phyloP scores from a whole-genome alignment of 2,797 vertebrate genomes.

The Austrolebias charrua region DNA sequence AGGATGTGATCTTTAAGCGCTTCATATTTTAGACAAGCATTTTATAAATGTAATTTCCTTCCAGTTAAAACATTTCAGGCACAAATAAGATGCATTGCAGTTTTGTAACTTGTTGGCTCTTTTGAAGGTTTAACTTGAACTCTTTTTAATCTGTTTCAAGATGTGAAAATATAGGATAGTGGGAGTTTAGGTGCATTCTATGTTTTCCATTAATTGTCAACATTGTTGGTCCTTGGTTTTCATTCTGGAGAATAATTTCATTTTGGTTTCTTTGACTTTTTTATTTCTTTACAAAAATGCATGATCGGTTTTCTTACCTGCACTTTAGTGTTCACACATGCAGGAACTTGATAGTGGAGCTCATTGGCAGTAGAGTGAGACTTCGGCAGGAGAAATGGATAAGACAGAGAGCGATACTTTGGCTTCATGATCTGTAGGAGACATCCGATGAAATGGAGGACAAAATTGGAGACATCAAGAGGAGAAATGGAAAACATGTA shows the following conservation, averaged over 20 bases:
- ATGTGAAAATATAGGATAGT: conserved; percentile 23
- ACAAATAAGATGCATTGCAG: conserved; percentile 14
- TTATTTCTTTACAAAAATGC: background rate
- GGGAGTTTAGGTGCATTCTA: conserved; percentile 25
- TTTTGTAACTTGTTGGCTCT: conserved; percentile 46
- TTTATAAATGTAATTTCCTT: conserved; percentile 12
- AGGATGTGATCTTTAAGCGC: background rate
- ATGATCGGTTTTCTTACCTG: conserved; percentile 80
- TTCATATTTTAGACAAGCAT: conserved; percentile 28
- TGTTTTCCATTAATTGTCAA: background rate
- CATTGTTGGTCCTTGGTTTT: background rate
- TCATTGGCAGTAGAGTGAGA: conserved; percentile 86
- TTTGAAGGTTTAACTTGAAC: conserved; percentile 4
- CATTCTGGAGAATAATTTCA: background rate
- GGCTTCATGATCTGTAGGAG: conserved; percentile 91
- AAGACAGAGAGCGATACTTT: conserved; percentile 93
- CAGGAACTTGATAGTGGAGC: conserved; percentile 86
- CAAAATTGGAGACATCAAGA: background rate
- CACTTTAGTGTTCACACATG: conserved; percentile 79
- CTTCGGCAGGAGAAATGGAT: conserved; percentile 94
- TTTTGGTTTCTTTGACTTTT: background rate
- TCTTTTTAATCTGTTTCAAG: conserved; percentile 43
- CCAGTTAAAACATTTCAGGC: conserved; percentile 6
- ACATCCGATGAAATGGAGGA: background rate
- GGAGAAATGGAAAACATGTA: conserved; percentile 10